Evolutionary conservation across 2,888 invertebrate genomes (phyloP).

Genomic region (Crepidodera aurea): DNA sequence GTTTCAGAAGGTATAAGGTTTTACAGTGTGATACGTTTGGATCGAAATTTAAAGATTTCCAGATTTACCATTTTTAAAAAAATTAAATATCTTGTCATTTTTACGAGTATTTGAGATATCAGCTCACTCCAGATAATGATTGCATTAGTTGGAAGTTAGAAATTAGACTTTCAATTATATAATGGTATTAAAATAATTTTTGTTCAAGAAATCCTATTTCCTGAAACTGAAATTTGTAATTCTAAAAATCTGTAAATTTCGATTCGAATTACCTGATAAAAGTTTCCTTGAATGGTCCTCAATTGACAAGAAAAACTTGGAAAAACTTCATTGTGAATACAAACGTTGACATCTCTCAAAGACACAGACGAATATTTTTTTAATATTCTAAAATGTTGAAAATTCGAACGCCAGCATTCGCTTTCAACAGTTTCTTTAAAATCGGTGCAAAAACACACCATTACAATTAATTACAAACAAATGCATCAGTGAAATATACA

Average conservation of each 20-base stretch:
- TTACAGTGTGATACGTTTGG: slow-evolving; percentile 15
- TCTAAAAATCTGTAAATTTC: too few species aligned
- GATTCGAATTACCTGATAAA: too few species aligned
- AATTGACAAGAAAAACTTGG: slow-evolving; percentile 31
- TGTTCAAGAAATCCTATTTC: too few species aligned
- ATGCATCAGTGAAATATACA: slow-evolving; percentile 1
- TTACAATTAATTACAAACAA: slow-evolving; percentile 7
- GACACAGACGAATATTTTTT: slow-evolving; percentile 8
- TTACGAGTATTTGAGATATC: too few species aligned
- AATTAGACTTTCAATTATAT: too few species aligned
- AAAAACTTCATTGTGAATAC: slow-evolving; percentile 14
- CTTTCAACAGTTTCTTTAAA: slow-evolving; percentile 16
- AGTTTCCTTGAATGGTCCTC: slow-evolving; percentile 45
- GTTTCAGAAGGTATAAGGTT: slow-evolving; percentile 31
- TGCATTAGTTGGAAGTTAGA: too few species aligned
- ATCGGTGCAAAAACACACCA: slow-evolving; percentile 17
- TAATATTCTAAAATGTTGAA: slow-evolving; percentile 9
- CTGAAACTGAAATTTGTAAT: too few species aligned
- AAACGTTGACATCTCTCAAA: slow-evolving; percentile 5
- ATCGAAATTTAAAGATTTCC: slow-evolving; percentile 5
- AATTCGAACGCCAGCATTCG: slow-evolving; percentile 33
- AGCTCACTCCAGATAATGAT: too few species aligned
- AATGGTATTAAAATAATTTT: too few species aligned
- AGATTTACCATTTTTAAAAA: too few species aligned
- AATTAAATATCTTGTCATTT: too few species aligned